Percentiles rank a stretch among this genome's conserved stretches.
phyloP scores from a whole-genome alignment of 2,888 invertebrate genomes.

The Nebria brevicollis region DNA sequence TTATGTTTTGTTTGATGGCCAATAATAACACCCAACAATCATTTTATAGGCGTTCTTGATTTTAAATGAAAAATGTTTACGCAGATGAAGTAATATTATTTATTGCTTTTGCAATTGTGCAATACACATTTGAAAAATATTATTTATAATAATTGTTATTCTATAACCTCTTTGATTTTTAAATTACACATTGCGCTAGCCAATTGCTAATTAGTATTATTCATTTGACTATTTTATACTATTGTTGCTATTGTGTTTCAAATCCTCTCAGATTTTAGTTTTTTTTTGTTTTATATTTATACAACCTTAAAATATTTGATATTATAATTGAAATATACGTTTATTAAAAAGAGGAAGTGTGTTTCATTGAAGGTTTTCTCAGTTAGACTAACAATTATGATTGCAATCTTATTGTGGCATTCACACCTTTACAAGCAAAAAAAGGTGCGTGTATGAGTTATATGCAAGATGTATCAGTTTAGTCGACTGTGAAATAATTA shows the following conservation, averaged over 20 bases:
- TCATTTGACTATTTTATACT: background rate
- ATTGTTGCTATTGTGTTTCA: too few relatives aligned
- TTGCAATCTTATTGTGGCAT: background rate
- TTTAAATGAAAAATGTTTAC: background rate
- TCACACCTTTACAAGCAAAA: background rate
- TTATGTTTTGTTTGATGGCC: slow-evolving; percentile 14
- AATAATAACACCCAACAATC: background rate
- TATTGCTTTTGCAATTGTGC: background rate
- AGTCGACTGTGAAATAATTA: background rate
- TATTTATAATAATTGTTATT: background rate
- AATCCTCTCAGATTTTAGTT: too few relatives aligned
- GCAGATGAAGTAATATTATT: background rate
- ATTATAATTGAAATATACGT: background rate
- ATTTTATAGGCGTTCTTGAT: background rate
- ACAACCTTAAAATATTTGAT: background rate
- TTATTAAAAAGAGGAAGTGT: background rate
- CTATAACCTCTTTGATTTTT: background rate
- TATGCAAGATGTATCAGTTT: background rate
- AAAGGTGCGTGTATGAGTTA: background rate
- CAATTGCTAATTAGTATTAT: background rate
- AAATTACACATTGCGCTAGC: background rate
- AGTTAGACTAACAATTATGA: background rate
- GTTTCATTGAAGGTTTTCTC: background rate
- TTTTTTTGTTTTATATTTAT: too few relatives aligned
- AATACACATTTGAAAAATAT: background rate